Evolutionary conservation across 2,113 vertebrate genomes (phyloP), one percentile per base, ranked within the genome.

Genomic region (Lethenteron camtschaticum): DNA sequence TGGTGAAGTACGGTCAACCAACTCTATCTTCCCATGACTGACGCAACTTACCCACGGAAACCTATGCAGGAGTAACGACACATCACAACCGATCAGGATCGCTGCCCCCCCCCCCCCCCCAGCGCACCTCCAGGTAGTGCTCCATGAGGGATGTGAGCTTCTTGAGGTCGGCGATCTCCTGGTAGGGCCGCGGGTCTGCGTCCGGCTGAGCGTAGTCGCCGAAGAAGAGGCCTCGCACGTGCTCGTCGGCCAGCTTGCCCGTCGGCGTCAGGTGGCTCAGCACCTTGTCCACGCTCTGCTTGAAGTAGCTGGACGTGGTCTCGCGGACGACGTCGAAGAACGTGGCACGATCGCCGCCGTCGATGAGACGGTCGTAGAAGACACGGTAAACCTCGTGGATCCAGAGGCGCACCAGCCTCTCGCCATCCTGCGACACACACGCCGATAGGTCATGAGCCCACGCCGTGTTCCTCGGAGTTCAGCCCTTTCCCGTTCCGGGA

Each of bases 321-420:
- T 86, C 81, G 77, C 83, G 83, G 12, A 89, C 81, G 71, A 88
- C 85, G 57, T 77, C 75, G 75, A 96, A 95, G 78, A 96, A 96
- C 3, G 77, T 72, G 2, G 82, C 76, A 71, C 84, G 84, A 78
- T 95, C 89, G 0, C 83, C 77, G 0, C 75, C 73, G 66, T 90
- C 88, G 70, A 89, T 78, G 71, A 96, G 82, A 63, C 89, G 85
- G 72, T 96, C 90, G 72, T 83, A 90, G 78, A 95, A 96, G 69
- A 96, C 91, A 7, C 89, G 81, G 73, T 91, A 96, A 68, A 95
- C 76, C 73, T 96, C 90, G 74, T 95, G 90, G 74, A 95, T 81
- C 90, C 90, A 96, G 72, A 96, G 82, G 24, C 90, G 82, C 72
- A 90, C 88, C 70, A 94, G 73, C 76, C 94, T 95, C 75, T 88